Evolutionary conservation across 2,113 vertebrate genomes (phyloP).

Genomic region (Clarias macrocephalus): DNA sequence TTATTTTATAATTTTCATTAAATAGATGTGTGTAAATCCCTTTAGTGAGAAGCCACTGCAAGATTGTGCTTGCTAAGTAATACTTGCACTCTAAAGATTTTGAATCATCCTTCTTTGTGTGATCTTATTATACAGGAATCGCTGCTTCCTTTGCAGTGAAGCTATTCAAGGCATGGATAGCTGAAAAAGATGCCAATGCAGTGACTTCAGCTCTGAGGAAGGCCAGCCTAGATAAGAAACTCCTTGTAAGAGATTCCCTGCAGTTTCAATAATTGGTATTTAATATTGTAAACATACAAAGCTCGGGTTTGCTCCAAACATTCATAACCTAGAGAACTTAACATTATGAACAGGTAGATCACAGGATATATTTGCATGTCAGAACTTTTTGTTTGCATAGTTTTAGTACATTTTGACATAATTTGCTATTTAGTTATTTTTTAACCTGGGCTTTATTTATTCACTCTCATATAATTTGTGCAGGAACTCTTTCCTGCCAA

Average conservation of each 20-base stretch:
- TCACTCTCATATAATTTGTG: neutral
- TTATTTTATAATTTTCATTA: neutral
- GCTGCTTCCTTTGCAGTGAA: slow-evolving; percentile 89
- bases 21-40: neutral
- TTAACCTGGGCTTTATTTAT: neutral
- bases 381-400: neutral
- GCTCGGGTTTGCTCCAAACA: slow-evolving; percentile 15
- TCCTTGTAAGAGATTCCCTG: slow-evolving; percentile 71
- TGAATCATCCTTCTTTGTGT: neutral
- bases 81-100: neutral
- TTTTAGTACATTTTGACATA: neutral
- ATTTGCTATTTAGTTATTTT: neutral
- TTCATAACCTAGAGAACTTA: slow-evolving; percentile 12
- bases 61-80: neutral
- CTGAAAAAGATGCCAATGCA: slow-evolving; percentile 89
- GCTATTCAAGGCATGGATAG: slow-evolving; percentile 93
- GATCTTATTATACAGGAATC: slow-evolving; percentile 74
- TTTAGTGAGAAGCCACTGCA: neutral
- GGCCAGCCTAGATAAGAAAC: slow-evolving; percentile 88
- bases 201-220: slow-evolving; percentile 90
- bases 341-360: neutral
- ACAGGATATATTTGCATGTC: neutral
- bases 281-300: slow-evolving; percentile 13
- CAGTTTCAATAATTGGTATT: neutral
- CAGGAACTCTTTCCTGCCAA: slow-evolving; percentile 90